Evolutionary conservation across 2,888 invertebrate species (phyloP).

Genomic region (Charanyca ferruginea): DNA sequence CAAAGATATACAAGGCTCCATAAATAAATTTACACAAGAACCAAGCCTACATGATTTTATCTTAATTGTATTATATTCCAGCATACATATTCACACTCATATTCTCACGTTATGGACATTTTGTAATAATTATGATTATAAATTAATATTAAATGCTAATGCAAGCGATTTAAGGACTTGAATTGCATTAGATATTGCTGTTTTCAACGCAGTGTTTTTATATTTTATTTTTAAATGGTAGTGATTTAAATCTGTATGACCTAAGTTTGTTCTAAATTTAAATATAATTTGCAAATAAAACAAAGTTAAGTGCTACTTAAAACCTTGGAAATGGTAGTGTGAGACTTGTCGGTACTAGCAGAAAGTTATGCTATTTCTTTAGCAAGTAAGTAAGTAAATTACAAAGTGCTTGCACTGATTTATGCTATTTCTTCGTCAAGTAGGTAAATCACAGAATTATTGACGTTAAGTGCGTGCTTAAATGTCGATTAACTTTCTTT

Average conservation of each 20-base stretch:
- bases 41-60: constrained; percentile 55
- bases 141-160: constrained; percentile 42
- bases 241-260: constrained; percentile 1
- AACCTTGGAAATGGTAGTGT: constrained; percentile 8
- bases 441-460: constrained; percentile 48
- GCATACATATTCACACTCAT: constrained; percentile 37
- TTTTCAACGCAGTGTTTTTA: constrained; percentile 22
- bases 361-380: too few relatives aligned
- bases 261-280: neutral
- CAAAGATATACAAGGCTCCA: constrained; percentile 15
- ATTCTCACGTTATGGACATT: constrained; percentile 26
- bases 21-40: constrained; percentile 47
- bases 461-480: constrained; percentile 45
- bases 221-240: constrained; percentile 28
- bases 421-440: constrained; percentile 35
- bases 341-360: neutral
- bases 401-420: constrained; percentile 7
- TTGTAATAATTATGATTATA: constrained; percentile 28
- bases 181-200: constrained; percentile 14
- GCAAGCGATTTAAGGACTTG: constrained; percentile 3
- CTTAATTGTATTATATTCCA: constrained; percentile 55
- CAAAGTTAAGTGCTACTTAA: constrained; percentile 3
- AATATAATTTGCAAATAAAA: constrained; percentile 4
- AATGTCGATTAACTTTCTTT: constrained; percentile 58
- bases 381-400: too few relatives aligned